phyloP scores from a whole-genome alignment of 1,140 invertebrate genomes.

The Odontomachus brunneus region DNA sequence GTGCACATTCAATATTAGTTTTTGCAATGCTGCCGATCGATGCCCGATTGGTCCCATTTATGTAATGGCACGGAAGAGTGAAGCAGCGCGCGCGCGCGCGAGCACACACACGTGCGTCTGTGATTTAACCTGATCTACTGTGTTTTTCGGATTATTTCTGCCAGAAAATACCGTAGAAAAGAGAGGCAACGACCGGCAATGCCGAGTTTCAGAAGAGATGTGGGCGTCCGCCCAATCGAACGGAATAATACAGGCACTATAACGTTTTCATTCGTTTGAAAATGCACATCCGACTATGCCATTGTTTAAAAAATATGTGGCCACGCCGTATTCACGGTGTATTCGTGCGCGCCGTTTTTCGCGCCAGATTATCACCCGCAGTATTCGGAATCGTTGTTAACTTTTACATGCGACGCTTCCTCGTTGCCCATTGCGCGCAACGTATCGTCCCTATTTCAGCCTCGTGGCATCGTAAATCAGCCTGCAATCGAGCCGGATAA shows the following conservation, averaged over 20 bases:
- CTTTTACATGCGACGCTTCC: conserved; percentile 2
- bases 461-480: conserved; percentile 26
- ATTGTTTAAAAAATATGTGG: conserved; percentile 58
- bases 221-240: conserved; percentile 43
- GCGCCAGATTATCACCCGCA: conserved; percentile 32
- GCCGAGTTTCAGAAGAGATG: conserved; percentile 47
- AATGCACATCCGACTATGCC: conserved; percentile 49
- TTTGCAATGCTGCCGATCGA: background rate
- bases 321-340: conserved; percentile 18
- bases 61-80: conserved; percentile 16
- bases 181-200: conserved; percentile 14
- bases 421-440: background rate
- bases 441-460: background rate
- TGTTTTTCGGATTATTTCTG: conserved; percentile 49
- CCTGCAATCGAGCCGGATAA: conserved; percentile 24
- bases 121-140: conserved; percentile 44
- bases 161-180: conserved; percentile 49
- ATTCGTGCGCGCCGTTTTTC: conserved; percentile 29
- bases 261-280: conserved; percentile 56
- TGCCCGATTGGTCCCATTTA: conserved; percentile 13
- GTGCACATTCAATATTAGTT: conserved; percentile 3
- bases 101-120: background rate
- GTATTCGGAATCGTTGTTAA: conserved; percentile 35
- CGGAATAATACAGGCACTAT: conserved; percentile 45
- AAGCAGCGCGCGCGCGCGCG: background rate